Base-by-base conservation (phyloP, 2,113 vertebrate species). In the Argyrosomus japonicus region DNA sequence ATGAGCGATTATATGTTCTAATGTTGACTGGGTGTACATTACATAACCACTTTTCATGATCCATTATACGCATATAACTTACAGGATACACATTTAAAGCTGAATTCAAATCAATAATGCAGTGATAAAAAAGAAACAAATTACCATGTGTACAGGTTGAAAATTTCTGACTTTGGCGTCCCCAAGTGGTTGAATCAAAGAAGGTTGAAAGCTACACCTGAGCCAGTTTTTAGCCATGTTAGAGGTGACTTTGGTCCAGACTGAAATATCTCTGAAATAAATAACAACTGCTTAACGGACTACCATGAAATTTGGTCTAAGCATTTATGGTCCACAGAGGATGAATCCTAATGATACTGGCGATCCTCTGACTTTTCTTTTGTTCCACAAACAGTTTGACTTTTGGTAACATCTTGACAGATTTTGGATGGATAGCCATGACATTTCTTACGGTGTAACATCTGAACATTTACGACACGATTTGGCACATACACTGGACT, bases 1-100 rank as follows among this genome's bases (percentile, higher is more conserved):
- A 79, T 73, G 71, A 83, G 63, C 51, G 71, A 92, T 83, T 80
- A 84, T 70, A 81, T 76, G 70, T 62, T 67, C 48, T 73, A 69
- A 79, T 89, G 73, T 40, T 75, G 74, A 83, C 61, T 54, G 61
- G 18, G 50, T 81, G 70, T 77, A 68, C 25, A 67, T 74, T 70
- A 88, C 58, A 80, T 14, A 15, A 73, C 23, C 48, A 51, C 14
- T n/a, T 29, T 68, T 75, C 43, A 15, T 40, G 27, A 60, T 51
- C 45, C 15, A 62, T 56, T 12, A 79, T 51, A 77, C 17, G 48
- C 21, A n/a, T 27, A 47, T n/a, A 43, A 73, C 53, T 57, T 53
- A 43, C 32, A 61, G 53, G 70, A 29, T 5, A 15, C 25, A 77
- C 32, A 63, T n/a, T 10, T 54, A 18, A 51, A 53, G 25, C 19